A percentile compares a stretch with the other conserved stretches of the same genome.
These are phyloP conservation scores for Entomobrya multifasciata DNA, from an alignment of 2,888 invertebrate species.

Conservation along the genomic window DNA sequence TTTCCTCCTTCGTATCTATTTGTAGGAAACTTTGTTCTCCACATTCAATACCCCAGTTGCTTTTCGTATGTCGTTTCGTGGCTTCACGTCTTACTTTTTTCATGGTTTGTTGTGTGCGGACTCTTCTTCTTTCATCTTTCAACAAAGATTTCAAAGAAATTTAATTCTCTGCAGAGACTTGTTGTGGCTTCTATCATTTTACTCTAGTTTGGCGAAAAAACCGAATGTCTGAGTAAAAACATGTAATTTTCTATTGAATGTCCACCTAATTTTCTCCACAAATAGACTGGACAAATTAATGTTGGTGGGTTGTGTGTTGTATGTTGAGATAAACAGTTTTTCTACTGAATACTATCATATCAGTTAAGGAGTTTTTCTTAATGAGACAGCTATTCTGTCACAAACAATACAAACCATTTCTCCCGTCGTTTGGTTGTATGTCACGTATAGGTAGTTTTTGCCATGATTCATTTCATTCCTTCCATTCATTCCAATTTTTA, in stretches of 20 bases:
- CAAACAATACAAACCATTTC: constrained; percentile 23
- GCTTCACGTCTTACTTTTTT: constrained; percentile 53
- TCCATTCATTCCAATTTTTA: constrained; percentile 9
- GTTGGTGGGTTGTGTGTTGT: not conserved
- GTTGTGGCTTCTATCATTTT: constrained; percentile 28
- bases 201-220: constrained; percentile 45
- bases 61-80: too few relatives aligned
- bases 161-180: constrained; percentile 47
- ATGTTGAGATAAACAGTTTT: constrained; percentile 42
- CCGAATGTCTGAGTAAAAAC: constrained; percentile 48
- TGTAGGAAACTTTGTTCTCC: constrained; percentile 49
- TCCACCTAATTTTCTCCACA: constrained; percentile 21
- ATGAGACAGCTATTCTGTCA: constrained; percentile 18
- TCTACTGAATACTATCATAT: constrained; percentile 18
- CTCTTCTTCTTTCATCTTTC: constrained; percentile 60
- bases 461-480: not conserved
- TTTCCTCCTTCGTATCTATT: constrained; percentile 62
- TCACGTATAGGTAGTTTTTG: too few relatives aligned
- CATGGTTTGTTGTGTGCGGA: constrained; percentile 48
- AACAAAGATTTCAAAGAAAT: constrained; percentile 7
- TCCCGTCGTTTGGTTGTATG: too few relatives aligned
- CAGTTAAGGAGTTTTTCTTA: constrained; percentile 25
- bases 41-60: constrained; percentile 41
- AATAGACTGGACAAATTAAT: constrained; percentile 4
- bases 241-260: constrained; percentile 60